Base-by-base conservation (phyloP, 2,797 vertebrate species). In the Gobionotothen gibberifrons region DNA sequence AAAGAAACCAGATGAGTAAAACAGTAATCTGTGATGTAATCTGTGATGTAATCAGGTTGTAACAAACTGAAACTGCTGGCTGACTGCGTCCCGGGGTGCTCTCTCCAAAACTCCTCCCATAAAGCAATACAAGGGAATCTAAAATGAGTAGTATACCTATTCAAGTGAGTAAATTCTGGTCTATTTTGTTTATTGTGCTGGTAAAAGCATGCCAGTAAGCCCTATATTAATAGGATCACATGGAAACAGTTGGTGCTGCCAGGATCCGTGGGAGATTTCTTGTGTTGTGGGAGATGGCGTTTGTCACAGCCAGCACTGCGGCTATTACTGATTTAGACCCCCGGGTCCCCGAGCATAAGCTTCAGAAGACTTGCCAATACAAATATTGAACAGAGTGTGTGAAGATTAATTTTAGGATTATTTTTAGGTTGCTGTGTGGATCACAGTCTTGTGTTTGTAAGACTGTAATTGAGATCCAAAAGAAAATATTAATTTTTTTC, bases 241-340 rank as follows among this genome's bases (percentile, higher is more conserved):
- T 74, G 47, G 60, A 84, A 84, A 65, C 82, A 76, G 76, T 83
- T 36, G 79, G 48, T 65, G 72, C 83, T 84, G 87, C 84, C 90
- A 91, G 85, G 64, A 87, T 82, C 72, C 56, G 86, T 90, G 88
- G 85, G 89, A 85, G 87, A 89, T 84, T 81, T 81, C 32, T 68
- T 85, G 58, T 86, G 81, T 73, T 81, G 86, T 76, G 68, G 52
- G 82, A 84, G 85, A 80, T 68, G 71, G 57, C 72, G 74, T 83
- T 85, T 82, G 83, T 79, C 82, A 74, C 84, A 85, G 90, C 83
- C 83, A 82, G 74, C 81, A 46, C 78, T 74, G 83, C 58, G 11
- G 85, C 85, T 79, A 79, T 82, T 72, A 82, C 84, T 85, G 87
- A 87, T 90, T 88, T 81, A 87, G 69, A 83, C 75, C 88, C 77